Base-by-base conservation (phyloP, 2,797 vertebrate species). In the Potorous gilbertii region DNA sequence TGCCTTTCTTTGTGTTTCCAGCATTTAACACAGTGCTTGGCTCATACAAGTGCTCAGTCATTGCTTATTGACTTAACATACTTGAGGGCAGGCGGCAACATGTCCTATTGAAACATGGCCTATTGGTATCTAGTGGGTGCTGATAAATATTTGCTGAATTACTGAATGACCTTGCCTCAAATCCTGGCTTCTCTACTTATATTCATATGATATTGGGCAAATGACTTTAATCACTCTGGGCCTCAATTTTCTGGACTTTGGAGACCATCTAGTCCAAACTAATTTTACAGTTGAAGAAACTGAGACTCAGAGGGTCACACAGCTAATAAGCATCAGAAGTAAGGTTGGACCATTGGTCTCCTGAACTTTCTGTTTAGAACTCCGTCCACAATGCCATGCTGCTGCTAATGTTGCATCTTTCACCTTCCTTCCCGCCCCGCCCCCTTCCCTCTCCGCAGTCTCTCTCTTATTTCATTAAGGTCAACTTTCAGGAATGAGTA, bases 201-300 rank as follows among this genome's bases (percentile, higher is more conserved):
- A 0, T 0, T 34, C 9, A 14, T 54, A 56, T 50, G 2, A 18
- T 21, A 16, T 0, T 55, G 31, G 40, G 31, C 56, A 2, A 0
- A 50, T 1, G 62, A 55, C 52, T 90, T 81, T 50, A 0, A 5
- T 81, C 1, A 0, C 5, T 31, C n/a, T 9, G 50, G 5, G 90
- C 56, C 54, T 93, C 50, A 8, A 91, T 66, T 93, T 94, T 29
- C 91, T 50, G 24, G 9, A 46, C 40, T 87, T 46, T 87, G 40
- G 74, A 46, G 21, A 40, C 21, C 74, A 81, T 81, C n/a, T 81
- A 46, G 18, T 81, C 2, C 18, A 46, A 24, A 81, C 18, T 46
- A 34, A 81, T 46, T 46, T 24, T 81, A 81, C 8, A 24, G 40
- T 24, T 81, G n/a, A 46, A 81, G n/a, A 74, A 74, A 74, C 4